A percentile compares a stretch with the other conserved stretches of the same genome.
phyloP scores from a whole-genome alignment of 1,140 invertebrate genomes.

The Drosophila simulans region DNA sequence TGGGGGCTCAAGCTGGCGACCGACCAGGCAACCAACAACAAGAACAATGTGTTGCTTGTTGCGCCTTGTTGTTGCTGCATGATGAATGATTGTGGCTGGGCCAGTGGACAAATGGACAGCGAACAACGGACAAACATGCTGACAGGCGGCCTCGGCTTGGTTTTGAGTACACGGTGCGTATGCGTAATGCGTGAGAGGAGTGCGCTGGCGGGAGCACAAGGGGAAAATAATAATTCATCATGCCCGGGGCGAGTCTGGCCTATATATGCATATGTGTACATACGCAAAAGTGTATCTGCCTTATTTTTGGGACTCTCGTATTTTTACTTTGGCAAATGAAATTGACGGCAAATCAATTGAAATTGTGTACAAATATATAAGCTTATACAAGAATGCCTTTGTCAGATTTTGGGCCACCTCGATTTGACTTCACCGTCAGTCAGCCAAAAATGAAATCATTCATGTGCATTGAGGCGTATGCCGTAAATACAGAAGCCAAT shows the following conservation, averaged over 20 bases:
- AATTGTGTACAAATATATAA: constrained; percentile 45
- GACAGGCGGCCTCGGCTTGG: constrained; percentile 61
- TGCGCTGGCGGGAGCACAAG: not conserved
- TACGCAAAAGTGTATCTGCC: constrained; percentile 15
- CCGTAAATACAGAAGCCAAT: constrained; percentile 30
- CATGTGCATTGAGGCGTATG: constrained; percentile 60
- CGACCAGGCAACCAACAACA: constrained; percentile 27
- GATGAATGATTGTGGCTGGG: constrained; percentile 77
- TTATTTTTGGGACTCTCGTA: constrained; percentile 32
- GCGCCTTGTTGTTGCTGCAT: constrained; percentile 47
- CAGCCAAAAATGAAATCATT: constrained; percentile 64
- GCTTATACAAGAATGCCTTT: constrained; percentile 23
- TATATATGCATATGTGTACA: constrained; percentile 19
- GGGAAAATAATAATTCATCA: constrained; percentile 73
- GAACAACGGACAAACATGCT: constrained; percentile 59
- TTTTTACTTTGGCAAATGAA: constrained; percentile 60
- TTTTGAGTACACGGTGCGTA: constrained; percentile 54
- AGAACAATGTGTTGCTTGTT: constrained; percentile 51
- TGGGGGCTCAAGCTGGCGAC: constrained; percentile 27
- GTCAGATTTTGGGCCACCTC: constrained; percentile 20
- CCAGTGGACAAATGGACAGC: constrained; percentile 22
- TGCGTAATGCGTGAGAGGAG: constrained; percentile 57
- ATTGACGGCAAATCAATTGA: constrained; percentile 83
- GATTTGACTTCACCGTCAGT: constrained; percentile 45
- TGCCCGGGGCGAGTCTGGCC: constrained; percentile 51